Evolutionary conservation across 1,140 invertebrate species (phyloP).

Genomic region (Cotesia chilonis): DNA sequence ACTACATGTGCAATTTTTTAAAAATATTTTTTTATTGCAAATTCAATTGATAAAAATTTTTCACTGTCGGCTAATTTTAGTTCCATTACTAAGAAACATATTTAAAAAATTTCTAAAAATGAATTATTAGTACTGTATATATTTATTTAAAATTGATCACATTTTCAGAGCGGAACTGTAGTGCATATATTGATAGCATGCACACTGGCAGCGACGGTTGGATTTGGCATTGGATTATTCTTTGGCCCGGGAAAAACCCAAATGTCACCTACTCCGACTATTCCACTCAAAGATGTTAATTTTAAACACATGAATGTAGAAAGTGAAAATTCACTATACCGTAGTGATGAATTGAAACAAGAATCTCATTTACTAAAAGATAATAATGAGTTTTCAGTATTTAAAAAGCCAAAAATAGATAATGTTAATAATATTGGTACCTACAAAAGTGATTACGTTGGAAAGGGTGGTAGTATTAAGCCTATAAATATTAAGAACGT

Average conservation of each 20-base stretch:
- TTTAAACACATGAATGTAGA: slow-evolving; percentile 18
- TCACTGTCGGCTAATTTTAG: neutral
- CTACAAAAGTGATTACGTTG: too few relatives aligned
- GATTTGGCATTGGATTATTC: slow-evolving; percentile 33
- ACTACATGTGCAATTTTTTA: too few relatives aligned
- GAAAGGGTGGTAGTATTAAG: neutral
- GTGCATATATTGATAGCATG: slow-evolving; percentile 32
- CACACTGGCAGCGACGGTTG: slow-evolving; percentile 30
- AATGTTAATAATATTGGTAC: slow-evolving; percentile 9
- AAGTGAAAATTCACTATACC: neutral
- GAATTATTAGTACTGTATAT: neutral
- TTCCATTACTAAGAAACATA: too few relatives aligned
- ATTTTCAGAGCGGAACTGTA: slow-evolving; percentile 24
- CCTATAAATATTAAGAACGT: slow-evolving; percentile 11
- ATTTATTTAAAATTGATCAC: neutral
- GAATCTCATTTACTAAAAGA: neutral
- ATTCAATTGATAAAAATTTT: too few relatives aligned
- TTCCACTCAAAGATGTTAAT: slow-evolving; percentile 20
- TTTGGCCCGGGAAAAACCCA: slow-evolving; percentile 16
- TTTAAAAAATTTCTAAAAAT: too few relatives aligned
- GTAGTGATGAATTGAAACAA: neutral
- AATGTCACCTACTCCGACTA: slow-evolving; percentile 3
- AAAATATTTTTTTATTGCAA: too few relatives aligned
- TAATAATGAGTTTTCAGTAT: neutral
- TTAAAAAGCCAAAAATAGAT: neutral